Conservation (phyloP, 2,797 vertebrate genomes). For the Sebastes iracundus region DNA sequence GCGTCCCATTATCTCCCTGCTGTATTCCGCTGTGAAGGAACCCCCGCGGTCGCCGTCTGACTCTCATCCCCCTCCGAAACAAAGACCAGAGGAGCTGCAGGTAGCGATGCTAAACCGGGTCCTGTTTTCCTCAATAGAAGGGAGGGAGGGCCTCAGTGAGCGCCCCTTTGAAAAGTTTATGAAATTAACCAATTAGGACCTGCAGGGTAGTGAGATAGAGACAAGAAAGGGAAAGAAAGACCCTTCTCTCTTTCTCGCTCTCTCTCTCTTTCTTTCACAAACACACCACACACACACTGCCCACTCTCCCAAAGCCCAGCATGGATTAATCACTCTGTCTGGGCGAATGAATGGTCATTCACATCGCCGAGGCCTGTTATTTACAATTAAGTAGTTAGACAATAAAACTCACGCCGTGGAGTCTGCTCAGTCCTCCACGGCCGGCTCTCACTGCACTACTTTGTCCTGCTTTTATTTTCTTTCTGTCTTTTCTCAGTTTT, state of each 20-base stretch:
- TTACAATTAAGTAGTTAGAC: conserved; percentile 80
- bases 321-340: conserved; percentile 84
- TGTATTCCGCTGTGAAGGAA: conserved; percentile 40
- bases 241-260: conserved; percentile 50
- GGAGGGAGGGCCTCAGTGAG: conserved; percentile 39
- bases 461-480: background rate
- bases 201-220: conserved; percentile 61
- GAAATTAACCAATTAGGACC: conserved; percentile 83
- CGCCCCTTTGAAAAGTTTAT: conserved; percentile 74
- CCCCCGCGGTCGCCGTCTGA: conserved; percentile 43
- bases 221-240: conserved; percentile 63
- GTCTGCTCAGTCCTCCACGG: conserved; percentile 59
- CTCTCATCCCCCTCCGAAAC: conserved; percentile 32
- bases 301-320: conserved; percentile 69
- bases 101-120: conserved; percentile 54
- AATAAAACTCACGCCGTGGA: conserved; percentile 79
- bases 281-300: conserved; percentile 34
- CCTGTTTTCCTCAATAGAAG: conserved; percentile 13
- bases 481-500: background rate
- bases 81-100: conserved; percentile 61
- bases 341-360: conserved; percentile 79
- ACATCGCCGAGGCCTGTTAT: conserved; percentile 75
- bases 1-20: conserved; percentile 54
- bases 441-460: conserved; percentile 37
- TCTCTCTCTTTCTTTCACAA: conserved; percentile 26